Evolutionary conservation across 2,113 vertebrate genomes (phyloP), one percentile per base, ranked within the genome.

Genomic region (Malurus elegans): DNA sequence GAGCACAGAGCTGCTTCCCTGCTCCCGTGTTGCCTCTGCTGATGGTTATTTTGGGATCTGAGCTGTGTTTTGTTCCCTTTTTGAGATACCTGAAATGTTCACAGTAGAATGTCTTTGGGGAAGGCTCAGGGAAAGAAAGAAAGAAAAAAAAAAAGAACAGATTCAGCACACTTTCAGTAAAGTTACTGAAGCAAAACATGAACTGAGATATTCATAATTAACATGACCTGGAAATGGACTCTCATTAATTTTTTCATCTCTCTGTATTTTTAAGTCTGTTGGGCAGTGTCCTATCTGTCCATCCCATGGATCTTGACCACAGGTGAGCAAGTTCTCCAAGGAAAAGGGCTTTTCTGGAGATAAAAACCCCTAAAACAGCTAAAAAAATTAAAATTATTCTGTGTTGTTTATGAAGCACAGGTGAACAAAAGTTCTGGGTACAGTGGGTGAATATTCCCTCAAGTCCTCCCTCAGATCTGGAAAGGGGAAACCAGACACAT

Each of bases 1-100:
- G 58, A 26, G 80, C 10, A 26, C 73, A 57, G 62, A 47, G 66
- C 66, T 90, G n/a, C 36, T 87, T 50, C 56, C 76, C 61, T 24
- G 57, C 70, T 75, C 75, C 71, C 36, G 70, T 48, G 79, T 17
- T 72, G 17, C 50, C 31, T 67, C 73, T 75, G 84, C 40, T n/a
- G 21, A 53, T 28, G 86, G 81, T 70, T 95, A 69, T 93, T 79
- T 91, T 3, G 73, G 81, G 80, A 82, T 90, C 90, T 90, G 65
- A 88, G 74, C 36, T 12, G 4, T 58, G 73, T 74, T 93, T 92
- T 95, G 28, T 72, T 92, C 79, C 45, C 16, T 4, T 94, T 91
- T 78, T 48, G 57, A 81, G 84, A 47, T 10, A 79, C 34, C 53
- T 82, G 93, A 71, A 74, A 38, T 44, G 36, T 84, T 91, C 69